Evolutionary conservation across 2,113 vertebrate genomes (phyloP).

Genomic region (Neogale vison): DNA sequence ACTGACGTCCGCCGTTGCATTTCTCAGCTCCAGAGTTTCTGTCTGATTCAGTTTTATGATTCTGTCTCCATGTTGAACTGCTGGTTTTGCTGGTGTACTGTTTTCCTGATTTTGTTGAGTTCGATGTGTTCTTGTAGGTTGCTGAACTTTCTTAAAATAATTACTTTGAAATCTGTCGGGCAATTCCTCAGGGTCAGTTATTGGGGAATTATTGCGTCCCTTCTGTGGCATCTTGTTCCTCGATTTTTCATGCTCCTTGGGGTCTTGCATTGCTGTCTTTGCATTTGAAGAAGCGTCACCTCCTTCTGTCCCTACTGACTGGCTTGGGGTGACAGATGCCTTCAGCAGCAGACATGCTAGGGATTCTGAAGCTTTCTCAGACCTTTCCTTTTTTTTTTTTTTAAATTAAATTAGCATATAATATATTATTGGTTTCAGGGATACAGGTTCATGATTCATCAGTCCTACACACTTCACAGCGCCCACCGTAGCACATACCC

Average conservation of each 20-base stretch:
- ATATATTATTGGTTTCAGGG: no score
- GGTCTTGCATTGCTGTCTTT: not conserved
- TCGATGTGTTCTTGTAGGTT: not conserved
- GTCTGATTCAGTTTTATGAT: not conserved
- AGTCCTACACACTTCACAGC: no score
- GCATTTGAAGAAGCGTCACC: not conserved
- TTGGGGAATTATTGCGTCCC: not conserved
- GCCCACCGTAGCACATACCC: no score
- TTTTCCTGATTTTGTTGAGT: not conserved
- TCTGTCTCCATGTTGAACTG: not conserved
- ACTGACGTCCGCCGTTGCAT: not conserved
- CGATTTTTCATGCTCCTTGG: not conserved
- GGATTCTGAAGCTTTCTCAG: not conserved
- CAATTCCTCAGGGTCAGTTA: not conserved
- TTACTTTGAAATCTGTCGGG: not conserved
- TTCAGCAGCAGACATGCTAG: not conserved
- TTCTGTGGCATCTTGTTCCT: not conserved
- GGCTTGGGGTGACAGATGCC: not conserved
- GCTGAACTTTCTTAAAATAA: not conserved
- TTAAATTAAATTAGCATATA: no score
- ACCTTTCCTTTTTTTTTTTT: not conserved
- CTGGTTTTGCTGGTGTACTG: not conserved
- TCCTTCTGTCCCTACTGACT: not conserved
- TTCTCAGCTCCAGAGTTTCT: not conserved
- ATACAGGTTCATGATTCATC: no score